Evolutionary conservation across 2,797 vertebrate species (phyloP).

Genomic region (Sternarchorhynchus goeldii): DNA sequence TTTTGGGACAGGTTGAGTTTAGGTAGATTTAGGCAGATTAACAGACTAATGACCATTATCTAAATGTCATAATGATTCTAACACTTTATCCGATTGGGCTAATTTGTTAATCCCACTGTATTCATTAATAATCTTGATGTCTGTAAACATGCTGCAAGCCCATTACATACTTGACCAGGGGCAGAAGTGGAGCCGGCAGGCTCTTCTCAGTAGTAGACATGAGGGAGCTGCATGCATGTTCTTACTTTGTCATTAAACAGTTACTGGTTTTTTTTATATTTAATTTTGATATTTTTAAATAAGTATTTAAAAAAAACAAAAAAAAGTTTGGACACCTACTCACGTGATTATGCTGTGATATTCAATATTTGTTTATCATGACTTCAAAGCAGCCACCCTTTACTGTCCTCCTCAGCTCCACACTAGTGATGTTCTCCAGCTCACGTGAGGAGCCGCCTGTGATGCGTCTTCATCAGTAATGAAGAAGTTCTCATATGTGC

Average conservation of each 20-base stretch:
- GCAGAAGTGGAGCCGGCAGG: conserved; percentile 21
- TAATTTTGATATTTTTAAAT: too few species aligned
- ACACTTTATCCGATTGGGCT: conserved; percentile 62
- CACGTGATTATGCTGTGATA: too few species aligned
- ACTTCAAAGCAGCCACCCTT: too few species aligned
- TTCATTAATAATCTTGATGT: conserved; percentile 66
- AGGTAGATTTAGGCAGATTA: conserved; percentile 46
- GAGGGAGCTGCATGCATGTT: background rate
- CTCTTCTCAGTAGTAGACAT: background rate
- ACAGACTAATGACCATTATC: conserved; percentile 70
- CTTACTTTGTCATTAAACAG: background rate
- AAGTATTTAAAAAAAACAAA: too few species aligned
- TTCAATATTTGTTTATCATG: too few species aligned
- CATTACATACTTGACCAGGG: conserved; percentile 24
- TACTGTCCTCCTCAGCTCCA: too few species aligned
- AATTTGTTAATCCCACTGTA: conserved; percentile 72
- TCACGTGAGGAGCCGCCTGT: too few species aligned
- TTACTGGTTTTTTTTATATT: too few species aligned
- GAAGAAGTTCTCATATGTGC: too few species aligned
- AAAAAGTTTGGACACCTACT: too few species aligned
- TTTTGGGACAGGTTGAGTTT: conserved; percentile 29
- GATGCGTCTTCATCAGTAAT: too few species aligned
- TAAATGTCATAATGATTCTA: conserved; percentile 66
- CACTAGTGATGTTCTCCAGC: too few species aligned
- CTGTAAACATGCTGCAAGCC: conserved; percentile 66